These are phyloP conservation scores for Decapterus maruadsi DNA, from an alignment of 2,797 vertebrate genomes.

Conservation along the genomic window DNA sequence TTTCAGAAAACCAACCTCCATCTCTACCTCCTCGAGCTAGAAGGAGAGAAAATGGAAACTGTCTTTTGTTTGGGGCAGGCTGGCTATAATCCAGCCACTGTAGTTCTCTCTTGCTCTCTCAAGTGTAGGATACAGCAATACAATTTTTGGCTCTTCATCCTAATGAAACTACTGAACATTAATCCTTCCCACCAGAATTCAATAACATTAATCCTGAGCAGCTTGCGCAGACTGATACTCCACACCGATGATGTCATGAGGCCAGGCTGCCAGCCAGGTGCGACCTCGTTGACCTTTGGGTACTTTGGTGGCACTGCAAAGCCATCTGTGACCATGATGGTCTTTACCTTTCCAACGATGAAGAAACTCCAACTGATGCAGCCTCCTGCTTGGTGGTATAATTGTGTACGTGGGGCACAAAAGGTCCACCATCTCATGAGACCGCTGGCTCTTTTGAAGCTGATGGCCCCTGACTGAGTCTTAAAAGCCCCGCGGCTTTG, in stretches of 20 bases:
- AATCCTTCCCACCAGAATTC: constrained; percentile 57
- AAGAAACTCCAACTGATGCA: constrained; percentile 3
- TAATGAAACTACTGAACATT: constrained; percentile 65
- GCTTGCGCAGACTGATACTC: constrained; percentile 35
- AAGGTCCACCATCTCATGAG: constrained; percentile 60
- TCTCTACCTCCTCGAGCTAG: constrained; percentile 46
- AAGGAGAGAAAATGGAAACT: constrained; percentile 60
- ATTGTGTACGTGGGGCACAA: constrained; percentile 28
- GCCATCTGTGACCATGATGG: constrained; percentile 47
- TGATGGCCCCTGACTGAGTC: constrained; percentile 49
- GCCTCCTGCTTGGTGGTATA: constrained; percentile 36
- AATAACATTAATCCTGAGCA: constrained; percentile 44
- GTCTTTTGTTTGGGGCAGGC: constrained; percentile 60
- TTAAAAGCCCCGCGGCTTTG: constrained; percentile 37
- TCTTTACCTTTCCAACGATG: constrained; percentile 37
- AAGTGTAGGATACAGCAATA: constrained; percentile 32
- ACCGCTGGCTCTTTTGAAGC: constrained; percentile 62
- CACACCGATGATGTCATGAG: constrained; percentile 35
- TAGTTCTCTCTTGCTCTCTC: constrained; percentile 18
- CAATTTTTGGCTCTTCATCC: constrained; percentile 49
- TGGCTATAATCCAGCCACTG: constrained; percentile 28
- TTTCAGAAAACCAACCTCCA: constrained; percentile 56
- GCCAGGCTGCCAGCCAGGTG: constrained; percentile 42
- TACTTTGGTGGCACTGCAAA: constrained; percentile 54
- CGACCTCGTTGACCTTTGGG: constrained; percentile 64